These are phyloP conservation scores for Periophthalmus magnuspinnatus DNA, from an alignment of 2,797 vertebrate species.

Conservation along the genomic window DNA sequence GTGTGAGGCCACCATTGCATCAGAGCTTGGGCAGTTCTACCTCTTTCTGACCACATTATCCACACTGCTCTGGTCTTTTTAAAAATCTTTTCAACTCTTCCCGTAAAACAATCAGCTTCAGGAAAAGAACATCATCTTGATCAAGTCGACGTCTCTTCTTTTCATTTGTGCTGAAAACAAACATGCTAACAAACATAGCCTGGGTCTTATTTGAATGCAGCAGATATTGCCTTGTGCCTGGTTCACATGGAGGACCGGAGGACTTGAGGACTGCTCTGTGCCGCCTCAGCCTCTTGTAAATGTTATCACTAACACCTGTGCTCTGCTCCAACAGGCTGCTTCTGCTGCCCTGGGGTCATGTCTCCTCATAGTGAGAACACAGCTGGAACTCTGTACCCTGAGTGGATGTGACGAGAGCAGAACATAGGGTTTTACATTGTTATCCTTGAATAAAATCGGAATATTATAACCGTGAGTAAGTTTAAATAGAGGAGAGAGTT, in stretches of 20 bases:
- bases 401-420: neutral
- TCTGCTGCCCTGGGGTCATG: neutral
- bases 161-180: neutral
- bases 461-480: neutral
- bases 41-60: too few relatives aligned
- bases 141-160: neutral
- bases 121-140: neutral
- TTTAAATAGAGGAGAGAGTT: neutral
- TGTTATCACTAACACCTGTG: slow-evolving; percentile 7
- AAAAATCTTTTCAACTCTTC: neutral
- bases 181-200: neutral
- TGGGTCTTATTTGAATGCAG: neutral
- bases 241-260: neutral
- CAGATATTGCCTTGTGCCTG: neutral
- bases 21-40: too few relatives aligned
- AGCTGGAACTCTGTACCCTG: neutral
- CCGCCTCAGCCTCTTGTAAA: neutral
- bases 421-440: neutral
- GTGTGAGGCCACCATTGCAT: too few relatives aligned
- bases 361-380: neutral
- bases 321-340: neutral
- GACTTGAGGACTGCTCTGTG: too few relatives aligned
- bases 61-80: too few relatives aligned
- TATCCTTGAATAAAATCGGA: neutral
- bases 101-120: neutral